A percentile compares a stretch with the other conserved stretches of the same genome.
phyloP scores from a whole-genome alignment of 2,888 invertebrate genomes.

The Mythimna pallens region DNA sequence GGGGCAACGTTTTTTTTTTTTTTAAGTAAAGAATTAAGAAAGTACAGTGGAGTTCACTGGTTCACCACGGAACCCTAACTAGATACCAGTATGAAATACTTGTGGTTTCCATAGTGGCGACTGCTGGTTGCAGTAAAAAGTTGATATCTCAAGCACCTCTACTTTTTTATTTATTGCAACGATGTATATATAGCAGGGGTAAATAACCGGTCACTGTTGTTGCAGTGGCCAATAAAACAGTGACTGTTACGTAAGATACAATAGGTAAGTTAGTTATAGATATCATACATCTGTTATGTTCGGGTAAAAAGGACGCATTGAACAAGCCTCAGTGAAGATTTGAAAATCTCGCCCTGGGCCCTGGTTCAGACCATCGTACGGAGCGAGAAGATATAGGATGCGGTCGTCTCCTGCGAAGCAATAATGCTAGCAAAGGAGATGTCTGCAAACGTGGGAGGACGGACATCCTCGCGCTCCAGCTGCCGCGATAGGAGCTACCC shows the following conservation, averaged over 20 bases:
- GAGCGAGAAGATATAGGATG: too few relatives aligned
- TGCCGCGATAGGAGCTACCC: too few relatives aligned
- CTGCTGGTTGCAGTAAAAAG: conserved; percentile 44
- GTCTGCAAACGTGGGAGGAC: too few relatives aligned
- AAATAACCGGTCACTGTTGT: conserved; percentile 33
- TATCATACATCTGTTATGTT: not conserved
- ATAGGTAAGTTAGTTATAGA: not conserved
- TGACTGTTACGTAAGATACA: conserved; percentile 1
- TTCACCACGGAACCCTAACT: conserved; percentile 28
- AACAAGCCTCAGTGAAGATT: too few relatives aligned
- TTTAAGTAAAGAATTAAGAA: too few relatives aligned
- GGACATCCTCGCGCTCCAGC: too few relatives aligned
- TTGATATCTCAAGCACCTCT: conserved; percentile 23
- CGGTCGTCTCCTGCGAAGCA: too few relatives aligned
- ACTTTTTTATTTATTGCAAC: conserved; percentile 14
- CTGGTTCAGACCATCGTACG: too few relatives aligned
- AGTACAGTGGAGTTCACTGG: not conserved
- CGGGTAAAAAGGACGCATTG: too few relatives aligned
- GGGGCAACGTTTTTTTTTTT: too few relatives aligned
- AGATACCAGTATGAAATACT: conserved; percentile 31
- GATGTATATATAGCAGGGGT: conserved; percentile 4
- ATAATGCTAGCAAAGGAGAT: too few relatives aligned
- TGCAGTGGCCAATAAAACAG: conserved; percentile 9
- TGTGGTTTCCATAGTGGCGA: conserved; percentile 40
- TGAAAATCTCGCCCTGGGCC: too few relatives aligned